Conservation (phyloP, 64 coral and sea anemone genomes). For the Stichodactyla helianthus region DNA sequence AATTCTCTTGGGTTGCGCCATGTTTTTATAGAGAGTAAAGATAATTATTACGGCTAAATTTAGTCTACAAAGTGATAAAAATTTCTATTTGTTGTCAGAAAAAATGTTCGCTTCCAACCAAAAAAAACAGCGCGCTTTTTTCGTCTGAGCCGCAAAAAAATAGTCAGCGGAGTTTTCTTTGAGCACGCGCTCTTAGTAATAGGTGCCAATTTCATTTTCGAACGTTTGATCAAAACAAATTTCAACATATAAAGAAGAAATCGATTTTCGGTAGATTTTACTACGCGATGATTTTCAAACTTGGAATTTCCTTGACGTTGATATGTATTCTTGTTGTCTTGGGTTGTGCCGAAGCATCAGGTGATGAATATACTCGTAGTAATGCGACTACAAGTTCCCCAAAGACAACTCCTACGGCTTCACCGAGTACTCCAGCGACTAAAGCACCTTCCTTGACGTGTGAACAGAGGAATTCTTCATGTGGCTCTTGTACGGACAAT, state of each 20-base stretch:
- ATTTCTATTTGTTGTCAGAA: not conserved
- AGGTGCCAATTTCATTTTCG: not conserved
- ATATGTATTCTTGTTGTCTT: not conserved
- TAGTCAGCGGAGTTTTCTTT: not conserved
- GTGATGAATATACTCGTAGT: not conserved
- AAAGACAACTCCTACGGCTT: slow-evolving; percentile 1
- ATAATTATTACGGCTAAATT: not conserved
- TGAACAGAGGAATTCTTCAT: slow-evolving; percentile 38
- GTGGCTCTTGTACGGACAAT: slow-evolving; percentile 56
- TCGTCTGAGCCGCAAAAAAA: not conserved
- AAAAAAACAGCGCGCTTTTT: not conserved
- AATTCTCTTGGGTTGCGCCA: slow-evolving; percentile 74
- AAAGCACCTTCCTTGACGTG: slow-evolving; percentile 39
- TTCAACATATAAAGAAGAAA: not conserved
- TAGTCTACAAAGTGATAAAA: not conserved
- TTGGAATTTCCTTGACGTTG: not conserved
- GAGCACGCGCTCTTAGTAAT: not conserved
- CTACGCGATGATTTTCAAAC: not conserved
- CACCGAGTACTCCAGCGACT: slow-evolving; percentile 17
- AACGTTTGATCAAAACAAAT: slow-evolving; percentile 6
- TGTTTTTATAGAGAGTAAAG: not conserved
- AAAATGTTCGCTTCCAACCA: not conserved
- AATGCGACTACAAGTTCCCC: not conserved
- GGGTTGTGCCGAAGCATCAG: not conserved
- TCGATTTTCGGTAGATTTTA: not conserved